Conservation (phyloP, 2,797 vertebrate species). For the Geotrypetes seraphini region DNA sequence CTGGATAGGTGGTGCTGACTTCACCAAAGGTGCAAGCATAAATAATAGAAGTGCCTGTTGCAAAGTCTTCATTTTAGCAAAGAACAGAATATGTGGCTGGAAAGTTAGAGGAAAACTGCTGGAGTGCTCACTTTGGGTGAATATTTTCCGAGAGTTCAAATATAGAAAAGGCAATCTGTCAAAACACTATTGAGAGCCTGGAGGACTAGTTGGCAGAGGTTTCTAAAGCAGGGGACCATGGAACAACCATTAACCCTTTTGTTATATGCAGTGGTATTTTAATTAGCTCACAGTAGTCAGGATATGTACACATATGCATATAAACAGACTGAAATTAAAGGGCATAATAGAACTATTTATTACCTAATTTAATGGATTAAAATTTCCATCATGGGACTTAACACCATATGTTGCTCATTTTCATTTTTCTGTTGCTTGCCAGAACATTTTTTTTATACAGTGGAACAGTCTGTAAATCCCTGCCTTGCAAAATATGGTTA, state of each 20-base stretch:
- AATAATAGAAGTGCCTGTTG: constrained; percentile 48
- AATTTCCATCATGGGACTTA: too few relatives aligned
- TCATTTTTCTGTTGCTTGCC: too few relatives aligned
- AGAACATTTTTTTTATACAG: too few relatives aligned
- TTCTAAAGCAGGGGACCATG: constrained; percentile 56
- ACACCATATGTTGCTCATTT: too few relatives aligned
- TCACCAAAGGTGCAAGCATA: constrained; percentile 53
- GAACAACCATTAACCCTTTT: constrained; percentile 79
- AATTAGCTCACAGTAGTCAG: constrained; percentile 30
- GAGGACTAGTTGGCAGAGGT: constrained; percentile 65
- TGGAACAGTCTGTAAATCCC: too few relatives aligned
- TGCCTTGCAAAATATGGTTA: too few relatives aligned
- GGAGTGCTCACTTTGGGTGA: constrained; percentile 39
- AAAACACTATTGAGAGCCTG: constrained; percentile 85
- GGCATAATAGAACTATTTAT: too few relatives aligned
- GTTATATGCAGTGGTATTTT: too few relatives aligned
- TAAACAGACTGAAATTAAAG: too few relatives aligned
- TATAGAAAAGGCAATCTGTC: constrained; percentile 60
- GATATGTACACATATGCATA: too few relatives aligned
- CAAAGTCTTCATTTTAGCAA: constrained; percentile 57
- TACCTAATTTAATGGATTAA: too few relatives aligned
- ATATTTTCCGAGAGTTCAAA: constrained; percentile 56
- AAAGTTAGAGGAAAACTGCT: constrained; percentile 30
- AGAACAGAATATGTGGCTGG: constrained; percentile 26
- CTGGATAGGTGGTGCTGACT: constrained; percentile 52